Percentiles rank a stretch among this genome's conserved stretches.
Conservation (phyloP, 2,797 vertebrate species). For the Sylvia borin region DNA sequence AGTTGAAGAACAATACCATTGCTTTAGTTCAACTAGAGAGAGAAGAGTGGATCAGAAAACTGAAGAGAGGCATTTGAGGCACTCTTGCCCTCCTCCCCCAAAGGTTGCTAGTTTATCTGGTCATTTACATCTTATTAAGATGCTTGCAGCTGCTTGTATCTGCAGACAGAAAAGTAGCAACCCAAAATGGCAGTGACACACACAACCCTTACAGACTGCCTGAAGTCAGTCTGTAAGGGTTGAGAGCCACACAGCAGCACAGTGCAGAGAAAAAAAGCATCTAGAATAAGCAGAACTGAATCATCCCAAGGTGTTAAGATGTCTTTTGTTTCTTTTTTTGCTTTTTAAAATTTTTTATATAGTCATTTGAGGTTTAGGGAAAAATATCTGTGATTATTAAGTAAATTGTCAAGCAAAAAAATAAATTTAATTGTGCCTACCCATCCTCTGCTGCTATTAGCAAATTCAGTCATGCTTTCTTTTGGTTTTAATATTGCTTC, state of each 20-base stretch:
- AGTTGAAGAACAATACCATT: not conserved
- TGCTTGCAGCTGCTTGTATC: no score
- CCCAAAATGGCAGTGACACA: no score
- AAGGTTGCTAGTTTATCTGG: not conserved
- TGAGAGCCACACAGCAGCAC: no score
- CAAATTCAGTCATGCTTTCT: not conserved
- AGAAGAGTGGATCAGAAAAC: not conserved
- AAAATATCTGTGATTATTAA: conserved; percentile 1
- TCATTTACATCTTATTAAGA: not conserved
- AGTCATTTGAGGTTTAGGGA: not conserved
- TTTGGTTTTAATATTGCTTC: not conserved
- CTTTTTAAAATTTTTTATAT: not conserved
- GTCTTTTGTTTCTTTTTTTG: not conserved
- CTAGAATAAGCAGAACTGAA: not conserved
- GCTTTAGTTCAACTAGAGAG: not conserved
- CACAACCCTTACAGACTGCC: no score
- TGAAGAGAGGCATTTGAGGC: not conserved
- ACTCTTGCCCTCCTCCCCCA: not conserved
- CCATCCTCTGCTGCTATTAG: not conserved
- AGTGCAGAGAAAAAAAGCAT: not conserved
- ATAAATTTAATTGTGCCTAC: conserved; percentile 6
- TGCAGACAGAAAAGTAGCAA: no score
- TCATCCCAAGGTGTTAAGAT: not conserved
- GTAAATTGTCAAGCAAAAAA: conserved; percentile 1
- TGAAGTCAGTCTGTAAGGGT: no score